These are phyloP conservation scores for Pseudachorutes palmiensis DNA, from an alignment of 1,140 invertebrate genomes.

Conservation along the genomic window DNA sequence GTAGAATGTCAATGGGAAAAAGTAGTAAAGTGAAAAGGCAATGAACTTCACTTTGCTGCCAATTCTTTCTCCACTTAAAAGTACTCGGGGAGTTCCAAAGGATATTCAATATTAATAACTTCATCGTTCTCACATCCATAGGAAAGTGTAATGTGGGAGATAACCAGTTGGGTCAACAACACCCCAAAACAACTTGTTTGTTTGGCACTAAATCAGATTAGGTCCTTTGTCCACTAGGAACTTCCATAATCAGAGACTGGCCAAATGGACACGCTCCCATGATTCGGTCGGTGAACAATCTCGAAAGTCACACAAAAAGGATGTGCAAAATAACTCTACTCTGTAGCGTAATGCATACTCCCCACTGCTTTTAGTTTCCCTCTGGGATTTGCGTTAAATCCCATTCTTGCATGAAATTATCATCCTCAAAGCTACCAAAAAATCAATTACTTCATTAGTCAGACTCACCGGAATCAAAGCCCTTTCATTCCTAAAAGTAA, in stretches of 20 bases:
- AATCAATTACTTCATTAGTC: too few species aligned
- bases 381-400: too few species aligned
- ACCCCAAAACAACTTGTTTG: neutral
- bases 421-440: too few species aligned
- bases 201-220: conserved; percentile 7
- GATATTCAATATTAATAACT: neutral
- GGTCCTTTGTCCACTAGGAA: neutral
- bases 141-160: neutral
- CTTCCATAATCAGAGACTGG: neutral
- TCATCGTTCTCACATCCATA: neutral
- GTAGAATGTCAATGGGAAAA: neutral
- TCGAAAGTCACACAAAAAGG: neutral
- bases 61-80: too few species aligned
- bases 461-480: too few species aligned
- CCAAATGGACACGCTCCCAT: neutral
- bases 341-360: too few species aligned
- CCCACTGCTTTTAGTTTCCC: too few species aligned
- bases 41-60: conserved; percentile 1
- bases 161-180: conserved; percentile 12
- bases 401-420: too few species aligned
- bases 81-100: too few species aligned
- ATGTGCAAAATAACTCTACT: neutral
- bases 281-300: conserved; percentile 5
- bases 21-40: neutral
- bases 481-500: neutral